Evolutionary conservation across 2,113 vertebrate species (phyloP).

Genomic region (Penelope pileata): DNA sequence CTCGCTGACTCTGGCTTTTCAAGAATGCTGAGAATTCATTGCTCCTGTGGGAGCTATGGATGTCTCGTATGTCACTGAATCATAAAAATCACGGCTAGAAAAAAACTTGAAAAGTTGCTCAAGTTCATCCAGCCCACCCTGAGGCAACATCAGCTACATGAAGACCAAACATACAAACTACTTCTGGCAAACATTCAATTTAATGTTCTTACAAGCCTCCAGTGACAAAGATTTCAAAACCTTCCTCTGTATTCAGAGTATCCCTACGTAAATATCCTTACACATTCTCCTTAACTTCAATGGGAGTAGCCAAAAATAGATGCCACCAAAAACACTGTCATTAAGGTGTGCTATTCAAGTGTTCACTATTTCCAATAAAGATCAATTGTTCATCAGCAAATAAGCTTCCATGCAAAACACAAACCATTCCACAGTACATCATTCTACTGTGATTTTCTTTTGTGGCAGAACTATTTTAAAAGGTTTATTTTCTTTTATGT

Average conservation of each 20-base stretch:
- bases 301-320: not conserved
- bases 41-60: not conserved
- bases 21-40: not conserved
- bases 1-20: not conserved
- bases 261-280: not conserved
- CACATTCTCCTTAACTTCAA: not conserved
- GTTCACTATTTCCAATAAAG: not conserved
- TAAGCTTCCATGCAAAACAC: not conserved
- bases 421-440: not conserved
- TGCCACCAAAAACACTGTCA: not conserved
- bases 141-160: not conserved
- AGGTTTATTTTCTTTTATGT: not conserved
- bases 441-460: not conserved
- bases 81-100: not conserved
- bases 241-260: not conserved
- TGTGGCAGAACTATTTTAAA: not conserved
- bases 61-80: not conserved
- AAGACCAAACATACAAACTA: not conserved
- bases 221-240: not conserved
- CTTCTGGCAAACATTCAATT: not conserved
- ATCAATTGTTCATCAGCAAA: not conserved
- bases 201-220: not conserved
- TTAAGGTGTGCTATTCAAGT: not conserved
- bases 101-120: not conserved
- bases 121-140: not conserved